A percentile compares a stretch with the other conserved stretches of the same genome.
Conservation (phyloP, 2,113 vertebrate genomes). For the Crotophaga sulcirostris region DNA sequence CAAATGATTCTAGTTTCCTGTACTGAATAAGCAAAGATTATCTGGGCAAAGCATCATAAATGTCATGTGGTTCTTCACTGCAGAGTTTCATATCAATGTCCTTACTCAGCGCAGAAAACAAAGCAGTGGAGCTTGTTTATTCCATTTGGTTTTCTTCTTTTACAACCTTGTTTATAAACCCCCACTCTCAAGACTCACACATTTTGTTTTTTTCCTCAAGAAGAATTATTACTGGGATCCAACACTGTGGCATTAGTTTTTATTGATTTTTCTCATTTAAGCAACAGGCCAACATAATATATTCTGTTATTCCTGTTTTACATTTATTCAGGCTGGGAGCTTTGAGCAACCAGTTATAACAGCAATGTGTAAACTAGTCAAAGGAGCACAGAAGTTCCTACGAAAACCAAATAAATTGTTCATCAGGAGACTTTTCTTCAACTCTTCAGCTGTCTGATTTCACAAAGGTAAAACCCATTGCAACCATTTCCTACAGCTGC, state of each 20-base stretch:
- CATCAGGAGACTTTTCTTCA: background rate
- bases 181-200: background rate
- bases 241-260: slow-evolving; percentile 12
- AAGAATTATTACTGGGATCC: slow-evolving; percentile 17
- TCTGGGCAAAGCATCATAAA: slow-evolving; percentile 11
- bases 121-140: background rate
- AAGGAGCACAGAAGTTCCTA: background rate
- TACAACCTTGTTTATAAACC: slow-evolving; percentile 37
- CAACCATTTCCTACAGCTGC: background rate
- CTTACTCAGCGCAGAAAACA: background rate
- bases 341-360: slow-evolving; percentile 13
- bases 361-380: background rate
- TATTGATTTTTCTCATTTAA: slow-evolving; percentile 28
- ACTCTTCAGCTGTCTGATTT: background rate
- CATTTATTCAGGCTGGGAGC: slow-evolving; percentile 6
- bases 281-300: background rate
- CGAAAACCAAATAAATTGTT: slow-evolving; percentile 11
- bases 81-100: background rate
- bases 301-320: background rate
- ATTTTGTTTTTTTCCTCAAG: background rate
- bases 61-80: background rate
- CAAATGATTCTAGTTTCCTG: slow-evolving; percentile 29
- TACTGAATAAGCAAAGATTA: background rate
- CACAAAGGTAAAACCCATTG: background rate
- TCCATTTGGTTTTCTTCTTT: background rate